These are phyloP conservation scores for Drosophila kepulauana DNA, from an alignment of 1,140 invertebrate species.

Conservation along the genomic window DNA sequence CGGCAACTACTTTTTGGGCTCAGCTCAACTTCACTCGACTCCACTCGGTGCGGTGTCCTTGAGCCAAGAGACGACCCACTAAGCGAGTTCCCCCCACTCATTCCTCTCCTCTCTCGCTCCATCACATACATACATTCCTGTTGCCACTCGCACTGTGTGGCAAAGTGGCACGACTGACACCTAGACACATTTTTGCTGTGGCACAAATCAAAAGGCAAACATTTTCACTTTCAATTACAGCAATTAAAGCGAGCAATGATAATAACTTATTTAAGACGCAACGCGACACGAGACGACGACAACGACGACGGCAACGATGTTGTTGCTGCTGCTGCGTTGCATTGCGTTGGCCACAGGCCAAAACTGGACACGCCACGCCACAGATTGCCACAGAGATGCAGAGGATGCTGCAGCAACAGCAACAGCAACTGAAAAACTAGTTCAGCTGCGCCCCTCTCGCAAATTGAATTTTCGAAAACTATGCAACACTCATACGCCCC, in stretches of 20 bases:
- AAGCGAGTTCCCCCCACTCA: neutral
- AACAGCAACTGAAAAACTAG: constrained; percentile 28
- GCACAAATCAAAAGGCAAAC: constrained; percentile 81
- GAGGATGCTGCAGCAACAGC: neutral
- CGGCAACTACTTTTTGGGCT: constrained; percentile 47
- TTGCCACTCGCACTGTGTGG: constrained; percentile 33
- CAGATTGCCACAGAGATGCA: constrained; percentile 3
- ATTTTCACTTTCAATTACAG: constrained; percentile 84
- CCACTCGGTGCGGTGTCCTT: constrained; percentile 54
- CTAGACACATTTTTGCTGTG: constrained; percentile 80
- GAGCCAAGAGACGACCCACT: constrained; percentile 33
- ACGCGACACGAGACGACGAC: constrained; percentile 17
- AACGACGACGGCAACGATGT: constrained; percentile 3
- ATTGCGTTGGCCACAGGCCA: constrained; percentile 28
- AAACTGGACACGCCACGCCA: constrained; percentile 25
- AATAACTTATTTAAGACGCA: constrained; percentile 81
- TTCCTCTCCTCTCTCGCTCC: neutral
- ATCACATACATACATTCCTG: neutral
- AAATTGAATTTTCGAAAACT: constrained; percentile 82
- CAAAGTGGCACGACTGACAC: constrained; percentile 65
- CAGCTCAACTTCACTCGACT: neutral
- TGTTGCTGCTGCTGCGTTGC: constrained; percentile 2
- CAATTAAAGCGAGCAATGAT: constrained; percentile 83
- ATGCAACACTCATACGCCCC: constrained; percentile 82
- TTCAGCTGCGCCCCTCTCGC: constrained; percentile 42